Evolutionary conservation across 2,888 invertebrate genomes (phyloP), one percentile per base, ranked within the genome.

Genomic region (Clistopyga incitator): DNA sequence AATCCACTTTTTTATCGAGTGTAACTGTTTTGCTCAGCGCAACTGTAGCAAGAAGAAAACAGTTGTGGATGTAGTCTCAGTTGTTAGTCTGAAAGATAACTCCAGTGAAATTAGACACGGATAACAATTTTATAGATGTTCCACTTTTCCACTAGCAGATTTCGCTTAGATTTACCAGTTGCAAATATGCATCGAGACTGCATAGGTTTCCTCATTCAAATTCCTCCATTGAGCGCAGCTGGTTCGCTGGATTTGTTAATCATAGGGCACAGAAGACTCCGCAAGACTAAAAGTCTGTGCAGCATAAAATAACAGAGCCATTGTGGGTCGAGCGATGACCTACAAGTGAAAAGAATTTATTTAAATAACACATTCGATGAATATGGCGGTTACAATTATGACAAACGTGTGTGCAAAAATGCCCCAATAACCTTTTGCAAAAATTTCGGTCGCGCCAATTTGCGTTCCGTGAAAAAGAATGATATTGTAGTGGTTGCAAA

Each of bases 331-430:
- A 38, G 4, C 38, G 34, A 18, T 54, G 52, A 70, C 70, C 70
- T 70, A 70, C 34, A 70, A 70, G 25, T 54, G 70, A 38, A 70
- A 70, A 54, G 20, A 70, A 70, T 38, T 18, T 45, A 6, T 45
- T 11, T 29, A 23, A 29, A 42, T 47, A 15, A 42, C 25, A 10
- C n/a, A 23, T 20, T 70, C 29, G 13, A 34, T 0, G 11, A 20
- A 64, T 64, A 38, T 42, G n/a, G 6, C 3, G 20, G 38, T 38
- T 64, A 64, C 8, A 38, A 64, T 64, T 20, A 2, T 38, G 18
- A 6, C 18, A 61, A 38, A 38, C 18, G 8, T 38, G 10, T 18
- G 11, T 38, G 3, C 18, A 64, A 42, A n/a, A 18, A 64, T 38
- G 11, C 20, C 18, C 18, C 18, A 18, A 18, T 20, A 20, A 64